Conservation (phyloP, 2,888 invertebrate species). For the Poecilus cupreus region DNA sequence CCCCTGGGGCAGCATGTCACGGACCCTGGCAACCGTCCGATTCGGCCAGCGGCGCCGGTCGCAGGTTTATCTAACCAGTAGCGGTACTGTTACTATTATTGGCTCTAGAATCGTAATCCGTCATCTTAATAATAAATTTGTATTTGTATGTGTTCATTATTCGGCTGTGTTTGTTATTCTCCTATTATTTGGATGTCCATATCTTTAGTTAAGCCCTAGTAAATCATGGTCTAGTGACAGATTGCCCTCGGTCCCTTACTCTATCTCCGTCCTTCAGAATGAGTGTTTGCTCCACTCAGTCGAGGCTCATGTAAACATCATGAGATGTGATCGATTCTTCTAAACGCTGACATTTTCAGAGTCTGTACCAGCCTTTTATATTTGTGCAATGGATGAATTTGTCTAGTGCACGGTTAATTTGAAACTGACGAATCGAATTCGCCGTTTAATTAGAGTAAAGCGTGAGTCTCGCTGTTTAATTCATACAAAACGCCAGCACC, state of each 20-base stretch:
- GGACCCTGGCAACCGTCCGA: background rate
- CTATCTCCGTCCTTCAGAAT: background rate
- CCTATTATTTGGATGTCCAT: background rate
- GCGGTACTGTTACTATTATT: background rate
- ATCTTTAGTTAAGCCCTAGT: background rate
- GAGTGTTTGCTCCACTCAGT: conserved; percentile 2
- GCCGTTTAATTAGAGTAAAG: conserved; percentile 47
- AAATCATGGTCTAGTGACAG: background rate
- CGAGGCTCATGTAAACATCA: conserved; percentile 38
- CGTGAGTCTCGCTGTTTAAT: conserved; percentile 41
- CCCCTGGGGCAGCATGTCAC: conserved; percentile 25
- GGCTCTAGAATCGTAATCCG: too few relatives aligned
- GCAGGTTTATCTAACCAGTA: background rate
- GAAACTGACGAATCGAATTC: conserved; percentile 41
- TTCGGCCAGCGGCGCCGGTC: background rate
- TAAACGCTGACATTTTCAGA: conserved; percentile 35
- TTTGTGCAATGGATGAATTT: conserved; percentile 7
- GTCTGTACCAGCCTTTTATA: conserved; percentile 18
- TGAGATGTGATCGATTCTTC: conserved; percentile 36
- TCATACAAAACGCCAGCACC: conserved; percentile 23
- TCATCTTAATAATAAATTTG: too few relatives aligned
- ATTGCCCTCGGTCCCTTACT: background rate
- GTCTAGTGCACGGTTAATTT: conserved; percentile 40
- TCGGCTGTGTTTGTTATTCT: too few relatives aligned
- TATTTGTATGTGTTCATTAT: too few relatives aligned